Percentiles rank a stretch among this genome's conserved stretches.
Evolutionary conservation across 2,797 vertebrate species (phyloP).

Genomic region (Channallabes apus): DNA sequence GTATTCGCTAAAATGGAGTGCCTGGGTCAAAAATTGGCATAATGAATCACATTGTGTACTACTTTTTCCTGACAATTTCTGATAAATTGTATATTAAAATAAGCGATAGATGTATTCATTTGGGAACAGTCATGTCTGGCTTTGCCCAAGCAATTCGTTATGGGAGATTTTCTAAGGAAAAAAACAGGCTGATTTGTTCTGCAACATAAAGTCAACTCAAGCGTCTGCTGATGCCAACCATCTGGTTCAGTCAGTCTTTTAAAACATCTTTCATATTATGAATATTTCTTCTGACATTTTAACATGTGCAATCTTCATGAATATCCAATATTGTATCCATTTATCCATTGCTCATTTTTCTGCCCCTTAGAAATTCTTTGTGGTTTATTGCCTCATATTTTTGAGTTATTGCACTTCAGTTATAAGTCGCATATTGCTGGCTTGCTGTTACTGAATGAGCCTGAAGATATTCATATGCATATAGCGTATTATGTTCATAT

Average conservation of each 20-base stretch:
- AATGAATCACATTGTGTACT: constrained; percentile 39
- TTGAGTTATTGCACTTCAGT: background rate
- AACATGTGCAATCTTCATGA: constrained; percentile 12
- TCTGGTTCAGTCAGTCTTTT: constrained; percentile 11
- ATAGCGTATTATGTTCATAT: too few relatives aligned
- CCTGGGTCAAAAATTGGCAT: constrained; percentile 24
- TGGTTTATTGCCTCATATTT: constrained; percentile 30
- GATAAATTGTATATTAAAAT: constrained; percentile 21
- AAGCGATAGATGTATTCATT: constrained; percentile 11
- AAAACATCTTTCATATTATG: constrained; percentile 2
- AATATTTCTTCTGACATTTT: constrained; percentile 31
- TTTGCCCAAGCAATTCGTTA: background rate
- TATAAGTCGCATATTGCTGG: background rate
- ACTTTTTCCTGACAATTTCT: constrained; percentile 33
- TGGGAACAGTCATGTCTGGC: background rate
- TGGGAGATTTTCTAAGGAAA: constrained; percentile 5
- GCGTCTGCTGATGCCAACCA: constrained; percentile 5
- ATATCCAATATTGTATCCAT: constrained; percentile 9
- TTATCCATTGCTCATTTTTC: constrained; percentile 15
- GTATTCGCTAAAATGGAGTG: background rate
- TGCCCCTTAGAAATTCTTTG: constrained; percentile 8
- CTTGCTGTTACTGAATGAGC: background rate
- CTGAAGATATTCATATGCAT: background rate
- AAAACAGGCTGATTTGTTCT: constrained; percentile 34
- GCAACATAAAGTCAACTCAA: constrained; percentile 5